Evolutionary conservation across 2,113 vertebrate genomes (phyloP).

Genomic region (Lepisosteus oculatus): DNA sequence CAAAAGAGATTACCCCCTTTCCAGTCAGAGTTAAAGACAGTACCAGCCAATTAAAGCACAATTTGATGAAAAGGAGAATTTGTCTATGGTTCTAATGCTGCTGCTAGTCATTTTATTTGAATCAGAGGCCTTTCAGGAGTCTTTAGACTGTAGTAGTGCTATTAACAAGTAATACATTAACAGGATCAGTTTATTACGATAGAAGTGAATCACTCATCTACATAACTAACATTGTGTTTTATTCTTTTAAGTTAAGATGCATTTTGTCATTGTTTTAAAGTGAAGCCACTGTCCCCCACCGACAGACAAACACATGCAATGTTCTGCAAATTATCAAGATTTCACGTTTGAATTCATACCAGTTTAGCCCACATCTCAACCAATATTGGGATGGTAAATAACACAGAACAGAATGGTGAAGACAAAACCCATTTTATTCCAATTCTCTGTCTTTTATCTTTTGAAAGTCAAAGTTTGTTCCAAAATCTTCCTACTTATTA

Average conservation of each 20-base stretch:
- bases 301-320: too few species aligned
- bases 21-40: constrained; percentile 14
- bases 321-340: too few species aligned
- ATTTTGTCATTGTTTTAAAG: too few species aligned
- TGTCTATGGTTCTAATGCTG: constrained; percentile 18
- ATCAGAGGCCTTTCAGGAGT: constrained; percentile 20
- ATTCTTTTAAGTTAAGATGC: constrained; percentile 18
- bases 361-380: too few species aligned
- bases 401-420: too few species aligned
- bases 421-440: too few species aligned
- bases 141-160: constrained; percentile 25
- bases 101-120: constrained; percentile 22
- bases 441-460: too few species aligned
- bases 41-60: constrained; percentile 17
- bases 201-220: constrained; percentile 37
- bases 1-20: constrained; percentile 20
- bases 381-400: too few species aligned
- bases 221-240: constrained; percentile 31
- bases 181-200: constrained; percentile 30
- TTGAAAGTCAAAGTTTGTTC: too few species aligned
- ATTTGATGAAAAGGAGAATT: constrained; percentile 24
- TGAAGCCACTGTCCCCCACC: too few species aligned
- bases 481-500: too few species aligned
- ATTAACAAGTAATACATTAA: constrained; percentile 35
- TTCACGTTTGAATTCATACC: too few species aligned